phyloP scores from a whole-genome alignment of 2,797 vertebrate species.

The Acanthiza pusilla region DNA sequence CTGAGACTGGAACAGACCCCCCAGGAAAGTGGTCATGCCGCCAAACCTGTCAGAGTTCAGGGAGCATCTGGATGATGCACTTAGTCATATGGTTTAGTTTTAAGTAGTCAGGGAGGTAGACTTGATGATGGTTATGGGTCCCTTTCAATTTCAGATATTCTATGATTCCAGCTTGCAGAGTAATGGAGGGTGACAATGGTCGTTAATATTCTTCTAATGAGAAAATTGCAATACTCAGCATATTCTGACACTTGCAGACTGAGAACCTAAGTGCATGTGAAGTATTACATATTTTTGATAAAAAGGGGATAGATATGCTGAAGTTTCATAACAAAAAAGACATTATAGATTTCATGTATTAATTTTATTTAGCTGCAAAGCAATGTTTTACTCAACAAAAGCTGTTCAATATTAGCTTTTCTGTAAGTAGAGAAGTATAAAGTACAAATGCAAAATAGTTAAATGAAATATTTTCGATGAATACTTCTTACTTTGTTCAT shows the following conservation, averaged over 20 bases:
- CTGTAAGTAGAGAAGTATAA: background rate
- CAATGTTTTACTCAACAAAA: background rate
- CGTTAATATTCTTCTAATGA: background rate
- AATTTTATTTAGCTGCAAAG: background rate
- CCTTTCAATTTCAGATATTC: background rate
- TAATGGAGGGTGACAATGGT: background rate
- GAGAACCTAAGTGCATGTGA: background rate
- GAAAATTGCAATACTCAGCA: background rate
- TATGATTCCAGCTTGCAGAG: background rate
- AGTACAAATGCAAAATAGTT: background rate
- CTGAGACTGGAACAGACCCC: background rate
- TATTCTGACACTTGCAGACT: background rate
- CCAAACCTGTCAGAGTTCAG: background rate
- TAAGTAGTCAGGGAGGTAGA: background rate
- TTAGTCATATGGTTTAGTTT: background rate
- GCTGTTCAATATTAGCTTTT: background rate
- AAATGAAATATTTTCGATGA: background rate
- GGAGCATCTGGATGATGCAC: background rate
- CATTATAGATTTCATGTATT: background rate
- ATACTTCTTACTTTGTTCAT: background rate
- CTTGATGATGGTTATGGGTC: background rate
- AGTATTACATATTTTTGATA: background rate
- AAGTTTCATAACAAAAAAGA: background rate
- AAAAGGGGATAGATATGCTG: background rate
- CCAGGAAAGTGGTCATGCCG: background rate